These are phyloP conservation scores for Sceloporus tristichus DNA, from an alignment of 2,113 vertebrate species.

Conservation along the genomic window DNA sequence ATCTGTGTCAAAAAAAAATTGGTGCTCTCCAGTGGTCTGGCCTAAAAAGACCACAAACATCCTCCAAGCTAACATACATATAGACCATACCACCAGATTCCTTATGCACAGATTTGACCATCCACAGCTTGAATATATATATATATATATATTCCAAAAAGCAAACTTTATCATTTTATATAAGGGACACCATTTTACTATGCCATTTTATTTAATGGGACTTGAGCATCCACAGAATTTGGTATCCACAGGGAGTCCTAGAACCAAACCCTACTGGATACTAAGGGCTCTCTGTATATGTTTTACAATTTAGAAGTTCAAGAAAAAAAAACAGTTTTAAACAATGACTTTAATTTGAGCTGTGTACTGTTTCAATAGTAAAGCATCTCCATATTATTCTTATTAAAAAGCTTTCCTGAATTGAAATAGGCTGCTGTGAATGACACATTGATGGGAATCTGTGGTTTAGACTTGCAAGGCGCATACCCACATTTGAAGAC, in stretches of 20 bases:
- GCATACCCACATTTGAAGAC: conserved; percentile 11
- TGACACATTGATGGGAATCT: conserved; percentile 15
- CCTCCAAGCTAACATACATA: not conserved
- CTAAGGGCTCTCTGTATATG: too few relatives aligned
- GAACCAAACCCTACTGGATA: too few relatives aligned
- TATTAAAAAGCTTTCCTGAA: not conserved
- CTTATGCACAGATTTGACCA: too few relatives aligned
- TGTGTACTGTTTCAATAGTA: not conserved
- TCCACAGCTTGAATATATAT: too few relatives aligned
- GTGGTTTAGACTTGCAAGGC: not conserved
- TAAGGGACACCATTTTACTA: too few relatives aligned
- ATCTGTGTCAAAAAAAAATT: not conserved
- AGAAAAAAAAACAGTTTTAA: not conserved
- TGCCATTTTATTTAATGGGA: too few relatives aligned
- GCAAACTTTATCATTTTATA: too few relatives aligned
- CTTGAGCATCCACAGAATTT: too few relatives aligned
- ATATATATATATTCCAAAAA: too few relatives aligned
- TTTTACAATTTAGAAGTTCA: not conserved
- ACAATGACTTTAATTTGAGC: conserved; percentile 38
- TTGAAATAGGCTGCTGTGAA: not conserved
- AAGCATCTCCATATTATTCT: not conserved
- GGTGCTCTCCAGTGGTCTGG: not conserved
- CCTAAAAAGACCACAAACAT: not conserved
- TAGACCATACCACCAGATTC: too few relatives aligned
- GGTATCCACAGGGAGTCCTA: too few relatives aligned